These are phyloP conservation scores for Drosophila parabipectinata DNA, from an alignment of 1,140 invertebrate genomes.

Conservation along the genomic window DNA sequence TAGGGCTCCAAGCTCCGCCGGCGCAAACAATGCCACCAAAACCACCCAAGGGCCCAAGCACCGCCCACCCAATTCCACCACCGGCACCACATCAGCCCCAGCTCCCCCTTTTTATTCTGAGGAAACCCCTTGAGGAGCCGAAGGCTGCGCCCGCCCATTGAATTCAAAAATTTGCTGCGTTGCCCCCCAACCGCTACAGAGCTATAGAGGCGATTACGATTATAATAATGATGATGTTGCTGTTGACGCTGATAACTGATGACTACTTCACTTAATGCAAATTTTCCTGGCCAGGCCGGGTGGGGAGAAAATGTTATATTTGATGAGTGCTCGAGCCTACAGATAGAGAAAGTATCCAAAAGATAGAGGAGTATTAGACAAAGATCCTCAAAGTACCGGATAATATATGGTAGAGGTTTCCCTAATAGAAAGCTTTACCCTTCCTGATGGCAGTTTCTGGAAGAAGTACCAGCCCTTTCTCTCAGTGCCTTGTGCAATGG, in stretches of 20 bases:
- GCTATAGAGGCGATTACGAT: constrained; percentile 19
- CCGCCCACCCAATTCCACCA: background rate
- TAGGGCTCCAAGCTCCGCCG: constrained; percentile 55
- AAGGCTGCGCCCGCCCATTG: constrained; percentile 45
- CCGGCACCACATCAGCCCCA: background rate
- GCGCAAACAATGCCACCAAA: constrained; percentile 70
- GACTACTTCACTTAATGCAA: constrained; percentile 83
- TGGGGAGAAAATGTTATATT: constrained; percentile 33
- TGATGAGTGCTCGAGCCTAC: constrained; percentile 45
- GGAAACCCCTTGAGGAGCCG: constrained; percentile 27
- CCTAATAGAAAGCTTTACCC: no score
- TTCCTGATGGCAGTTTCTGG: no score
- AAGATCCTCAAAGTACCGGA: no score
- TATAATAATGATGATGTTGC: constrained; percentile 35
- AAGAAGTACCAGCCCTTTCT: background rate
- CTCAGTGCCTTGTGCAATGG: background rate
- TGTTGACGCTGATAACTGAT: constrained; percentile 72
- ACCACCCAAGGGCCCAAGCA: constrained; percentile 11
- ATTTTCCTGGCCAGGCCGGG: constrained; percentile 42
- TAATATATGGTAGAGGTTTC: no score
- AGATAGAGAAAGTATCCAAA: background rate
- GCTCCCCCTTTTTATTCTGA: background rate
- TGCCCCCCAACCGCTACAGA: background rate
- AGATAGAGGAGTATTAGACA: background rate
- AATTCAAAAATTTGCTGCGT: constrained; percentile 59